These are phyloP conservation scores for Asarcornis scutulata DNA, from an alignment of 2,113 vertebrate genomes.

Conservation along the genomic window DNA sequence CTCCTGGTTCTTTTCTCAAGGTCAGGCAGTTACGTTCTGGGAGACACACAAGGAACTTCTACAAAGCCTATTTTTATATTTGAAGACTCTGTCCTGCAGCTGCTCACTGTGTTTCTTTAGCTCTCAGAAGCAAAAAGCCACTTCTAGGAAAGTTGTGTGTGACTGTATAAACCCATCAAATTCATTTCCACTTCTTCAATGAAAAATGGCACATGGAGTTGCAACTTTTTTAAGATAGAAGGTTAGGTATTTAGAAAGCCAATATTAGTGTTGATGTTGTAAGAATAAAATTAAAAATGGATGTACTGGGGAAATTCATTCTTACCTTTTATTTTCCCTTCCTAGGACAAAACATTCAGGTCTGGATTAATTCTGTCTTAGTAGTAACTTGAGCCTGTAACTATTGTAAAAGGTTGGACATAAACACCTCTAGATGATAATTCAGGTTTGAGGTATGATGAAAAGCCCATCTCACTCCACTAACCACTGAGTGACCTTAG, in stretches of 20 bases:
- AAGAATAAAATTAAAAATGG: not conserved
- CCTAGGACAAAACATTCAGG: not conserved
- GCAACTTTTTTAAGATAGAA: not conserved
- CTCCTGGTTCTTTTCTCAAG: slow-evolving; percentile 2
- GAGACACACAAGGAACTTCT: not conserved
- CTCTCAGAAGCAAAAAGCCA: not conserved
- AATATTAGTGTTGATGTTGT: not conserved
- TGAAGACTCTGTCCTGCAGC: not conserved
- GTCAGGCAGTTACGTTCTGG: not conserved
- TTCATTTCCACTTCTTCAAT: not conserved
- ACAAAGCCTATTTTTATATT: not conserved
- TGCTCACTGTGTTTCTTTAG: not conserved
- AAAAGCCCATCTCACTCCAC: not conserved
- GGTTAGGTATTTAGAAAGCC: not conserved
- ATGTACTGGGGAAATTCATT: not conserved
- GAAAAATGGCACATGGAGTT: not conserved
- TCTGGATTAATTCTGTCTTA: not conserved
- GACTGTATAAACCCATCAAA: not conserved
- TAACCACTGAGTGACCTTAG: not conserved
- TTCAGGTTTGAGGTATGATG: not conserved
- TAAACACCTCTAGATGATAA: not conserved
- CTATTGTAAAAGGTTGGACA: not conserved
- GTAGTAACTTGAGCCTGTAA: not conserved
- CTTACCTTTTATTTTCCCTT: not conserved
- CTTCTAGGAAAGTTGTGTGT: not conserved